Conservation (phyloP, 2,797 vertebrate genomes). For the Sparidentex hasta region DNA sequence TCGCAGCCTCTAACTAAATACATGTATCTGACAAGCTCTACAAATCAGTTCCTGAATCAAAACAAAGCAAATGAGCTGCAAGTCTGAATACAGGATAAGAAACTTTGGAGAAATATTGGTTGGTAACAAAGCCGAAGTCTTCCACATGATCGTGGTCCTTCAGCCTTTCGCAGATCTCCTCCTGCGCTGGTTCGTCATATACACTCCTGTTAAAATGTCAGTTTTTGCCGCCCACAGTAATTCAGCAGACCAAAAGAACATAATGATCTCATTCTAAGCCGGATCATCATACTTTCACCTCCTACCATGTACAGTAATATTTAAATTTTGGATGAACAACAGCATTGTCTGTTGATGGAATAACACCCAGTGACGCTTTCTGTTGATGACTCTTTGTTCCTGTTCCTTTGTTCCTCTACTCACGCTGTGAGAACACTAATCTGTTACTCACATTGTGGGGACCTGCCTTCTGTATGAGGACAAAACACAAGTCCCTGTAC, state of each 20-base stretch:
- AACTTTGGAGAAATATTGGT: neutral
- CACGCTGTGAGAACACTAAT: no score
- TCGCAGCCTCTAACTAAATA: no score
- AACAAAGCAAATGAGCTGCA: no score
- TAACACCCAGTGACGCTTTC: constrained; percentile 17
- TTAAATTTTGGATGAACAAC: constrained; percentile 23
- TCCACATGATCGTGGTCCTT: neutral
- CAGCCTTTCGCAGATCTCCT: neutral
- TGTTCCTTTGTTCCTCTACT: neutral
- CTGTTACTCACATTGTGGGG: no score
- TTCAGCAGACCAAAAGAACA: neutral
- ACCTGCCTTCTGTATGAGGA: no score
- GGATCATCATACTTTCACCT: constrained; percentile 33
- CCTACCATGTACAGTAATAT: constrained; percentile 25
- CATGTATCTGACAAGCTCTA: no score
- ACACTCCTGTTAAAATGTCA: neutral
- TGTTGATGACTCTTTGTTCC: neutral
- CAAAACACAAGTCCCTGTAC: no score
- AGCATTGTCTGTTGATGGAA: constrained; percentile 18
- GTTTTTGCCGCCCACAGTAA: constrained; percentile 6
- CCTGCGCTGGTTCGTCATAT: neutral
- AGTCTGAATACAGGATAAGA: no score
- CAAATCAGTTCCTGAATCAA: no score
- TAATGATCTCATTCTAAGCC: constrained; percentile 32
- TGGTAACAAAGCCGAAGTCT: neutral